These are phyloP conservation scores for Metellina segmentata DNA, from an alignment of 2,888 invertebrate genomes.

Conservation along the genomic window DNA sequence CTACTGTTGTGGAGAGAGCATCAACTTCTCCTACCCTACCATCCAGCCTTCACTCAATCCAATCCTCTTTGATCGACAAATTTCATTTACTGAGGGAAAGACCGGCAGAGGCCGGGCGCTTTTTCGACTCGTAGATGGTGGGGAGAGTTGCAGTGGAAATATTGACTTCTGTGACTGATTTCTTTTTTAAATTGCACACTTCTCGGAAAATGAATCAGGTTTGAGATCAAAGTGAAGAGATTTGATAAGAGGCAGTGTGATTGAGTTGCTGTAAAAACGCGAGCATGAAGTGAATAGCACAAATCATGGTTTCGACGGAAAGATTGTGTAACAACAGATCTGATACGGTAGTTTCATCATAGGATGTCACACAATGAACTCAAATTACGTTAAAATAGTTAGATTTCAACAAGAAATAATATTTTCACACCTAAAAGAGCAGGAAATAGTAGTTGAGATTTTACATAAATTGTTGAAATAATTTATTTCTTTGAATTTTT, in stretches of 20 bases:
- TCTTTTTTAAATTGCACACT: not conserved
- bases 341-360: no score
- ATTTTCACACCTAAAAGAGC: no score
- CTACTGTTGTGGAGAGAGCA: slow-evolving; percentile 9
- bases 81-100: slow-evolving; percentile 51
- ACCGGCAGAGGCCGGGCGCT: not conserved
- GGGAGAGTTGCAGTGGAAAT: not conserved
- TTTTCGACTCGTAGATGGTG: no score
- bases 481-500: no score
- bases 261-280: not conserved
- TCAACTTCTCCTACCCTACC: not conserved
- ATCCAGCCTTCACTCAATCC: slow-evolving; percentile 9
- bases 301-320: no score
- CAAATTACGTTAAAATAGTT: no score
- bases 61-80: slow-evolving; percentile 66
- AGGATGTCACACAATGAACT: no score
- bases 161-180: not conserved
- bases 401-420: no score
- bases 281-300: no score
- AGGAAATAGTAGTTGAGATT: no score
- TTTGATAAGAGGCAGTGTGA: not conserved
- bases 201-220: not conserved
- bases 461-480: no score
- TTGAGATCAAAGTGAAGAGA: not conserved
- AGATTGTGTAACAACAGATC: no score